Conservation (phyloP, 2,888 invertebrate species). For the Prenolepis imparis region DNA sequence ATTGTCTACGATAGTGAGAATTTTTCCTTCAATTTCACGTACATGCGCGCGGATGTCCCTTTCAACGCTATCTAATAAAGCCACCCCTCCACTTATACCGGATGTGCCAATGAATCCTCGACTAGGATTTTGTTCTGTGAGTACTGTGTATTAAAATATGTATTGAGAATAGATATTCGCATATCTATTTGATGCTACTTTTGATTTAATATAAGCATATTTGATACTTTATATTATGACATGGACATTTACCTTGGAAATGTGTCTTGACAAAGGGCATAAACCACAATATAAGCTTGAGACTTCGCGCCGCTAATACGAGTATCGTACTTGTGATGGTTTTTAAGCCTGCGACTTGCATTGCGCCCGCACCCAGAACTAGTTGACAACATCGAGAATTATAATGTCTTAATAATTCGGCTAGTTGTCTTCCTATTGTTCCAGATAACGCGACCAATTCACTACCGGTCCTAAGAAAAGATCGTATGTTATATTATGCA, state of each 20-base stretch:
- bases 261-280: constrained; percentile 91
- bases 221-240: not conserved
- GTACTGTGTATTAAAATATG: constrained; percentile 70
- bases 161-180: not conserved
- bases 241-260: constrained; percentile 87
- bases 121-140: constrained; percentile 81
- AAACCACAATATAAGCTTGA: constrained; percentile 94
- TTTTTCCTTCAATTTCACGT: constrained; percentile 96
- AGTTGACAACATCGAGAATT: constrained; percentile 97
- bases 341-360: constrained; percentile 97
- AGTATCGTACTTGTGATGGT: constrained; percentile 98
- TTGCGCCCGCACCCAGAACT: constrained; percentile 98
- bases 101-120: constrained; percentile 78
- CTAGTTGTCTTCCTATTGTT: constrained; percentile 93
- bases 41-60: constrained; percentile 95
- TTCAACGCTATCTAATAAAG: constrained; percentile 90
- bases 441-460: constrained; percentile 93
- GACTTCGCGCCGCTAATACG: constrained; percentile 93
- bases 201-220: not conserved
- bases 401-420: constrained; percentile 95
- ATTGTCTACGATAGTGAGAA: constrained; percentile 95
- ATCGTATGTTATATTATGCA: constrained; percentile 14
- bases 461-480: constrained; percentile 80
- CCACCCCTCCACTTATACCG: constrained; percentile 82
- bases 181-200: not conserved